Evolutionary conservation across 2,888 invertebrate species (phyloP), one percentile per base, ranked within the genome.

Genomic region (Lapara coniferarum): DNA sequence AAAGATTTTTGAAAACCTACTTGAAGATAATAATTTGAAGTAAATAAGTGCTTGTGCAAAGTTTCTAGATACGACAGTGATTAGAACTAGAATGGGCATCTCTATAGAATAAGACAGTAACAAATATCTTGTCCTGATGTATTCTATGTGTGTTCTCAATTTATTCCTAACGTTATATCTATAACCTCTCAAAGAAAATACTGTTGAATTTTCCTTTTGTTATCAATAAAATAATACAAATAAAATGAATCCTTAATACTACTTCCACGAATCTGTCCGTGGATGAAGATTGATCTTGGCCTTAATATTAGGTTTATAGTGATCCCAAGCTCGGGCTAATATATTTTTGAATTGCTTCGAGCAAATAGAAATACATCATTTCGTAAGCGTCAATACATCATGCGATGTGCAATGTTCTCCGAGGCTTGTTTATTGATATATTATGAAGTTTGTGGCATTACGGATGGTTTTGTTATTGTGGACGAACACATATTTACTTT

Each of bases 331-430:
- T 49, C 49, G 19, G 7, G 12, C 8, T 59, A 59, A 63, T 55
- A 55, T 63, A 19, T 63, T 63, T n/a, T 63, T 49, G 46, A 63
- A 63, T 63, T 19, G 63, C 19, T 16, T 19, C 12, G 0, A 63
- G 12, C 19, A 46, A 63, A 46, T 46, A 46, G 3, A 46, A 19
- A 63, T 19, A 3, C 12, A 37, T 63, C 63, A 63, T 59, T 56
- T 19, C 19, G 49, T 46, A 49, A 63, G 13, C 63, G 19, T 46
- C 13, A n/a, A 13, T 49, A 63, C 49, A 63, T 63, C 44, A 46
- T 16, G 37, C 30, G 37, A 14, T 8, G 8, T 37, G 58, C 37
- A 37, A n/a, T 44, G n/a, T 59, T 44, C 44, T 63, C 16, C 46
- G 12, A 8, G 59, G 46, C 44, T 46, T 49, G 19, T 63, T 8